Conservation (phyloP, 1,140 invertebrate genomes). For the Bombus haemorrhoidalis region DNA sequence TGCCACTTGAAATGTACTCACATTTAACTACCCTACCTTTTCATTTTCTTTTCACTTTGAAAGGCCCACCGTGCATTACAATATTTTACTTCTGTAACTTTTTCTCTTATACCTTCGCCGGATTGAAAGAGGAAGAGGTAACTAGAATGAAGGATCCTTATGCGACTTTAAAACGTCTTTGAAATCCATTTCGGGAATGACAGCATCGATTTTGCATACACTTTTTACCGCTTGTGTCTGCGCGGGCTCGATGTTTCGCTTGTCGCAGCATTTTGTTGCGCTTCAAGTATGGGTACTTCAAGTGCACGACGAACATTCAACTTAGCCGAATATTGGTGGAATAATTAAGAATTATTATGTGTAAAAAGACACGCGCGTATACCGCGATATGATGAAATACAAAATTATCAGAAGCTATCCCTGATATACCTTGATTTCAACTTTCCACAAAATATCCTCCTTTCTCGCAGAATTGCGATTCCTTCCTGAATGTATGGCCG, state of each 20-base stretch:
- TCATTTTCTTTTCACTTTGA: slow-evolving; percentile 36
- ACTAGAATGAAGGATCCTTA: neutral
- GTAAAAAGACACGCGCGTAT: neutral
- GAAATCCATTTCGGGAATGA: slow-evolving; percentile 34
- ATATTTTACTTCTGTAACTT: slow-evolving; percentile 41
- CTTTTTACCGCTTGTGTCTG: neutral
- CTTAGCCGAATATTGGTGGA: slow-evolving; percentile 5
- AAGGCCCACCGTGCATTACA: slow-evolving; percentile 34
- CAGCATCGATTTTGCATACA: slow-evolving; percentile 11
- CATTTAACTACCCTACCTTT: slow-evolving; percentile 48
- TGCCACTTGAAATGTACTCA: slow-evolving; percentile 46
- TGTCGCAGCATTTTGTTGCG: slow-evolving; percentile 11
- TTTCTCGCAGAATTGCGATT: neutral
- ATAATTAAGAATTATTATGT: neutral
- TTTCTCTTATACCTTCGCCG: neutral
- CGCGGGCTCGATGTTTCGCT: neutral
- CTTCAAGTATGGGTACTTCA: neutral
- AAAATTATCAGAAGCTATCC: neutral
- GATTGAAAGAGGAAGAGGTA: neutral
- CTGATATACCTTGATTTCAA: neutral
- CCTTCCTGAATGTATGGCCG: too few relatives aligned
- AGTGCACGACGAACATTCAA: neutral
- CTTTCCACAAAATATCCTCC: neutral
- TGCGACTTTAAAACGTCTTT: slow-evolving; percentile 22
- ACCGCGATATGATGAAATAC: neutral